These are phyloP conservation scores for Macrotus californicus DNA, from an alignment of 2,113 vertebrate genomes.

Conservation along the genomic window DNA sequence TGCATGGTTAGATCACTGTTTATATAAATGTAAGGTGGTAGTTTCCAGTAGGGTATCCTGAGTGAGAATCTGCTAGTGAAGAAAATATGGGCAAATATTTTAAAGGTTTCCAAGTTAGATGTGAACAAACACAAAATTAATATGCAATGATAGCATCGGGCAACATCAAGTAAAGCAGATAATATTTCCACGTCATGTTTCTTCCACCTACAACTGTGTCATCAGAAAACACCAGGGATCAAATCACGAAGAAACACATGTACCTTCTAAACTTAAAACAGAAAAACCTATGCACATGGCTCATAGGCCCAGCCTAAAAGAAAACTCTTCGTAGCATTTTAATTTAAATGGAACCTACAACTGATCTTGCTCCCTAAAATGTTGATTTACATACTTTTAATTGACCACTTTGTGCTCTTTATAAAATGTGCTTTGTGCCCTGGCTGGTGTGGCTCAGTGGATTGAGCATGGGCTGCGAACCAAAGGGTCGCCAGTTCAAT, in stretches of 20 bases:
- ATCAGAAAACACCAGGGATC: constrained; percentile 35
- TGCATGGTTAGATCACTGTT: constrained; percentile 51
- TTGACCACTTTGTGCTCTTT: background rate
- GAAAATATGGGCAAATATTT: constrained; percentile 56
- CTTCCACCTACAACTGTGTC: background rate
- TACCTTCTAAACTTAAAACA: background rate
- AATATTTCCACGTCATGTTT: constrained; percentile 35
- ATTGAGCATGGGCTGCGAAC: too few relatives aligned
- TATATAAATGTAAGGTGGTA: constrained; percentile 46
- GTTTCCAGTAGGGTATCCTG: constrained; percentile 43
- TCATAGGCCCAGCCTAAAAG: background rate
- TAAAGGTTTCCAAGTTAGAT: constrained; percentile 55
- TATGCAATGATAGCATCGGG: background rate
- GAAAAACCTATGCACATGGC: background rate
- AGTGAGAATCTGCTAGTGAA: constrained; percentile 44
- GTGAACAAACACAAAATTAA: constrained; percentile 52
- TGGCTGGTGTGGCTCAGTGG: too few relatives aligned
- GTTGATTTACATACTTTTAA: background rate
- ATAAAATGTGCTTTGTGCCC: background rate
- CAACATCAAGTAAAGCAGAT: constrained; percentile 37
- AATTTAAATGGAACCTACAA: background rate
- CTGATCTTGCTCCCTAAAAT: background rate
- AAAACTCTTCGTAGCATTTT: background rate
- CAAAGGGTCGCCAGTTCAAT: too few relatives aligned
- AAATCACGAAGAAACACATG: constrained; percentile 25